phyloP scores from a whole-genome alignment of 2,888 invertebrate genomes.

The Trichopria drosophilae region DNA sequence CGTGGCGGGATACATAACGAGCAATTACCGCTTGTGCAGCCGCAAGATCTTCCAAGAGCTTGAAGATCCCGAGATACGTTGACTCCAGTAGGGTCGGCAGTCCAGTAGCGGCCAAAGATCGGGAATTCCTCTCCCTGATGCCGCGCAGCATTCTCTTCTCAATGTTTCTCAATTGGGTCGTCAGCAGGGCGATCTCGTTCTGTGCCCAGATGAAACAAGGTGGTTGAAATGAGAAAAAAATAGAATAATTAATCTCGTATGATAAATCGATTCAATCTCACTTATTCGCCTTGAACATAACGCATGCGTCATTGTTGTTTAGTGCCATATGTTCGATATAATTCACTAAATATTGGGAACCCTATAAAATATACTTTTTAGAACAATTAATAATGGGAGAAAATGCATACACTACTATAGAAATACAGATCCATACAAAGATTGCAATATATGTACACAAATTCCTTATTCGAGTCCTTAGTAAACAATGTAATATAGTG shows the following conservation, averaged over 20 bases:
- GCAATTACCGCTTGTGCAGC: conserved; percentile 45
- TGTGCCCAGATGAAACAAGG: conserved; percentile 24
- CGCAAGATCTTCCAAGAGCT: conserved; percentile 45
- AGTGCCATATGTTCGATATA: too few relatives aligned
- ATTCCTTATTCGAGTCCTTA: too few relatives aligned
- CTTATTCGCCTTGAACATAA: conserved; percentile 24
- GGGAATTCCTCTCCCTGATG: conserved; percentile 78
- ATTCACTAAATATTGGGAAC: too few relatives aligned
- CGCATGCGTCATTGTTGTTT: conserved; percentile 13
- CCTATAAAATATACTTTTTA: too few relatives aligned
- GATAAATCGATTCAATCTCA: conserved; percentile 36
- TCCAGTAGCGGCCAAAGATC: conserved; percentile 65
- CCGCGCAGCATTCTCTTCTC: conserved; percentile 76
- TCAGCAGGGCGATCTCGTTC: conserved; percentile 59
- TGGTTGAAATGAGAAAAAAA: conserved; percentile 28
- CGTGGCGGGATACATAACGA: conserved; percentile 16
- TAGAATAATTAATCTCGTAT: conserved; percentile 40
- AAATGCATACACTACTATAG: too few relatives aligned
- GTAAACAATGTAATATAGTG: too few relatives aligned
- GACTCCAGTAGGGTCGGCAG: conserved; percentile 57
- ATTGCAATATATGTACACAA: too few relatives aligned
- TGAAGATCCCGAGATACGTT: conserved; percentile 44
- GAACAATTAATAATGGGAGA: too few relatives aligned
- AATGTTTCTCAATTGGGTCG: conserved; percentile 75
- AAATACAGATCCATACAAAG: too few relatives aligned